A percentile compares a stretch with the other conserved stretches of the same genome.
Conservation (phyloP, 2,888 invertebrate genomes). For the Eilema sororculum region DNA sequence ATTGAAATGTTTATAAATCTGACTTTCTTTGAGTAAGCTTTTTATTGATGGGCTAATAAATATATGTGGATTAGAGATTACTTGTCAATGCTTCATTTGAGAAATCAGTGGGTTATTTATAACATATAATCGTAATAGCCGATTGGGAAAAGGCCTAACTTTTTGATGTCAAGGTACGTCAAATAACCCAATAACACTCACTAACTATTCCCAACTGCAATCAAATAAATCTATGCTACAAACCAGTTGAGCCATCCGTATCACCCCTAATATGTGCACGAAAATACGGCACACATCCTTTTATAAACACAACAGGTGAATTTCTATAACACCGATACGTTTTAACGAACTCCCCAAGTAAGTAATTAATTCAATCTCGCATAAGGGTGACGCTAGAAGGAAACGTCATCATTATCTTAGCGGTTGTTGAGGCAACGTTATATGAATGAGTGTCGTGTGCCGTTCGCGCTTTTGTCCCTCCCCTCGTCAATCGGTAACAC, state of each 20-base stretch:
- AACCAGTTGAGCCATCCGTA: not conserved
- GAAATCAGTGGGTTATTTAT: no score
- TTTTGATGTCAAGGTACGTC: no score
- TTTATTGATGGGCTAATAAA: no score
- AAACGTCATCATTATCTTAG: constrained; percentile 78
- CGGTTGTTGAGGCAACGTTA: constrained; percentile 66
- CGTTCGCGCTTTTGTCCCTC: constrained; percentile 64
- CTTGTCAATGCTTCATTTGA: no score
- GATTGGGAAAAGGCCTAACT: no score
- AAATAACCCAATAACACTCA: no score
- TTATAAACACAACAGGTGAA: constrained; percentile 35
- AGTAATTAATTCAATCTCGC: constrained; percentile 65
- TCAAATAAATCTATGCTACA: no score
- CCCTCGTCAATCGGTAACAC: constrained; percentile 82
- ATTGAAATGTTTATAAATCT: not conserved
- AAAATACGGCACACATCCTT: constrained; percentile 17
- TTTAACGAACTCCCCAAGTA: constrained; percentile 42
- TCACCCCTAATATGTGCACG: not conserved
- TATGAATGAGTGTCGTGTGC: constrained; percentile 58
- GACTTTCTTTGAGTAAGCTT: no score
- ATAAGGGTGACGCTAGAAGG: constrained; percentile 58
- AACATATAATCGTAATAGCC: no score
- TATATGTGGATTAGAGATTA: no score
- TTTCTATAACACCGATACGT: constrained; percentile 45
- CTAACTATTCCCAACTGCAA: no score